Conservation (phyloP, 2,797 vertebrate species). For the Oceanodroma leucorhoa region DNA sequence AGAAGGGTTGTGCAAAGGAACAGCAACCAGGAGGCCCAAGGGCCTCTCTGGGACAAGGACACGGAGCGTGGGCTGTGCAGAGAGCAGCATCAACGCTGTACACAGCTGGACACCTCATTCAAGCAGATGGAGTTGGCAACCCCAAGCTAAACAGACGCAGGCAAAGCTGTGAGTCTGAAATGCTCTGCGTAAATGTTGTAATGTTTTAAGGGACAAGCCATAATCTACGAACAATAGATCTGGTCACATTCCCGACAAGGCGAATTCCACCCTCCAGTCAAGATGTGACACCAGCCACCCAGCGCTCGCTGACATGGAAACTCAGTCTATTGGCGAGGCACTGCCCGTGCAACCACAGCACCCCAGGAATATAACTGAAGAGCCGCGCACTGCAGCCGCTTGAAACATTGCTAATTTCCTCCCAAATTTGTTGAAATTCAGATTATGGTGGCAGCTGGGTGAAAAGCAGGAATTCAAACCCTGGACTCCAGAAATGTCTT, state of each 20-base stretch:
- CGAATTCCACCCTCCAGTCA: not conserved
- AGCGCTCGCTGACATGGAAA: not conserved
- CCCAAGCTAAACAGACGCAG: not conserved
- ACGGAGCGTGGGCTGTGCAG: accelerated
- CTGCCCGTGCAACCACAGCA: constrained; percentile 9
- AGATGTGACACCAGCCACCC: not conserved
- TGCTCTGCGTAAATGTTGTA: not conserved
- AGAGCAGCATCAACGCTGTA: accelerated
- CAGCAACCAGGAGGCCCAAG: not conserved
- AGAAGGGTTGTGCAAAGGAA: not conserved
- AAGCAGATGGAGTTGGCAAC: not conserved
- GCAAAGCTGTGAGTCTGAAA: not conserved
- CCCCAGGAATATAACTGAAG: not conserved
- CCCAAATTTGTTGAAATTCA: not conserved
- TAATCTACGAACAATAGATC: constrained; percentile 6
- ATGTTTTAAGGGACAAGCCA: not conserved
- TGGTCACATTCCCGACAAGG: not conserved
- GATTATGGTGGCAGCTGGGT: accelerated
- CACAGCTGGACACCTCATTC: not conserved
- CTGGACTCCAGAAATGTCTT: not conserved
- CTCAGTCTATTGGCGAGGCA: accelerated
- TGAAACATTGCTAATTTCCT: not conserved
- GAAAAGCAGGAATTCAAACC: not conserved
- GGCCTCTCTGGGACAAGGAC: not conserved
- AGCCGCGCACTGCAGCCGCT: accelerated